A percentile compares a stretch with the other conserved stretches of the same genome.
phyloP scores from a whole-genome alignment of 2,888 invertebrate species.

The Orthosia gracilis region DNA sequence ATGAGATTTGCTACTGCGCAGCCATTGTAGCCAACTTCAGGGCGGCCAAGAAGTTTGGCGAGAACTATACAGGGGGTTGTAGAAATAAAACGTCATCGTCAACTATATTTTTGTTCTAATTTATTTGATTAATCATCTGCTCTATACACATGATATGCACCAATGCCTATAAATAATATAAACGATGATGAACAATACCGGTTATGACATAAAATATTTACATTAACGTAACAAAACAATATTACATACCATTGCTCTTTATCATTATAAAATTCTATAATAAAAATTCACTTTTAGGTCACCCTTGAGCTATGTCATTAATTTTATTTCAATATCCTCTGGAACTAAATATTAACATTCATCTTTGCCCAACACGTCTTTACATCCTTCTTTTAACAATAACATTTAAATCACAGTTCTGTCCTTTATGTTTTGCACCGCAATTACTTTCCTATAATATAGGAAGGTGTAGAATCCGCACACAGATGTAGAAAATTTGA shows the following conservation, averaged over 20 bases:
- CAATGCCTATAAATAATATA: constrained; percentile 91
- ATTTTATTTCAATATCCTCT: constrained; percentile 67
- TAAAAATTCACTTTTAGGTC: constrained; percentile 70
- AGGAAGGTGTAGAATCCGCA: constrained; percentile 66
- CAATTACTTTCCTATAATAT: constrained; percentile 67
- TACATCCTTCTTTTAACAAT: constrained; percentile 74
- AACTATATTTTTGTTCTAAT: constrained; percentile 89
- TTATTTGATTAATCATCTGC: constrained; percentile 91
- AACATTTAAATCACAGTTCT: constrained; percentile 85
- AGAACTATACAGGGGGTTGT: neutral
- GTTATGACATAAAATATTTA: constrained; percentile 84
- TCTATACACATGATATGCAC: constrained; percentile 91
- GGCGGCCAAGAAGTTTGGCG: no score
- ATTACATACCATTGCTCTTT: constrained; percentile 80
- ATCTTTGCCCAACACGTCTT: constrained; percentile 67
- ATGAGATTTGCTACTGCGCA: no score
- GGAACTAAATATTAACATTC: constrained; percentile 67
- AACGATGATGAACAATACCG: constrained; percentile 84
- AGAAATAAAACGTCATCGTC: constrained; percentile 81
- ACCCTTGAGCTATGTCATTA: constrained; percentile 78
- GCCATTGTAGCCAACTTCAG: no score
- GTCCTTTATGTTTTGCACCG: constrained; percentile 74
- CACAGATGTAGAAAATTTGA: constrained; percentile 49
- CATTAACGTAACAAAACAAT: constrained; percentile 78
- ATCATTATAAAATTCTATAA: constrained; percentile 78